phyloP scores from a whole-genome alignment of 2,113 vertebrate species.

The Pygoscelis adeliae region DNA sequence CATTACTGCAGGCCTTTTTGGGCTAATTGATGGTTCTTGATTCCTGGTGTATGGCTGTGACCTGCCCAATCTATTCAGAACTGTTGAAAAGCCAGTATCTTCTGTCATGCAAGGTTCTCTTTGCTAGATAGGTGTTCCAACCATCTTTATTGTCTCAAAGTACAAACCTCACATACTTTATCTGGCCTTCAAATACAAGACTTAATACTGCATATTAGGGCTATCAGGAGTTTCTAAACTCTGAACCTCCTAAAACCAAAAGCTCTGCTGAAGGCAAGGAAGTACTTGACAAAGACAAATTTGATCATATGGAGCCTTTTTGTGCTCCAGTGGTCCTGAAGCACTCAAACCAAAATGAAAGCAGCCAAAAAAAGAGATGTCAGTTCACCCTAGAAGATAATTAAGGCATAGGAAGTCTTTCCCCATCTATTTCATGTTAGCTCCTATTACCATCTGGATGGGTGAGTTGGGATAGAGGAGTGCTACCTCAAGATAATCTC shows the following conservation, averaged over 20 bases:
- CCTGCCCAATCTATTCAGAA: background rate
- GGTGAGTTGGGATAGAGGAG: background rate
- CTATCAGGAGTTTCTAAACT: background rate
- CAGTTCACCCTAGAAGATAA: background rate
- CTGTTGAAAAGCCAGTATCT: background rate
- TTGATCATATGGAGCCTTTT: background rate
- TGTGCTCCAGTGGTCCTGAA: background rate
- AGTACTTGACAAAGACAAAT: background rate
- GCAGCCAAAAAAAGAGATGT: background rate
- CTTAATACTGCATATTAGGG: background rate
- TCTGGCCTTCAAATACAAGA: background rate
- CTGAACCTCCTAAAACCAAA: background rate
- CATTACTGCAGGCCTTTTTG: background rate
- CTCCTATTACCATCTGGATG: background rate
- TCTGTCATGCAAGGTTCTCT: background rate
- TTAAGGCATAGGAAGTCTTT: background rate
- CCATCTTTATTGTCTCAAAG: background rate
- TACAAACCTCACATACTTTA: background rate
- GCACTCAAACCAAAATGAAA: background rate
- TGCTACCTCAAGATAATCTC: background rate
- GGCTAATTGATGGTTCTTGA: background rate
- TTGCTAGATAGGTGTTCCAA: background rate
- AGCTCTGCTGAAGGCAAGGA: background rate
- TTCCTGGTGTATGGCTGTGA: background rate
- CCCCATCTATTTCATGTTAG: background rate